Evolutionary conservation across 1,140 invertebrate genomes (phyloP).

Genomic region (Pogonognathellus flavescens): DNA sequence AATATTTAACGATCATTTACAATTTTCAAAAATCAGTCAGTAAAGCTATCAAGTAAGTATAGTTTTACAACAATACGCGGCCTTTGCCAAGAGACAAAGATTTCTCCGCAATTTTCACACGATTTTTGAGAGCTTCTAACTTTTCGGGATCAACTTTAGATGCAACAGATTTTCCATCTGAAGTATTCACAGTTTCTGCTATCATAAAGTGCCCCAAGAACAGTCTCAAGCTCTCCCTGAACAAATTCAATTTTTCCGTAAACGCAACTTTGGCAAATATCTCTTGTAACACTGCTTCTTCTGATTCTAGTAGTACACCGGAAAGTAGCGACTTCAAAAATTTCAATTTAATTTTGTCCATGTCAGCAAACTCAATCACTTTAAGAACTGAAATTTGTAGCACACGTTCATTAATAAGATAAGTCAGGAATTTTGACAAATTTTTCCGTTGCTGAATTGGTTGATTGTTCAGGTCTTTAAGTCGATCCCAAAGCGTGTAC

Average conservation of each 20-base stretch:
- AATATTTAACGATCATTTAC: too few relatives aligned
- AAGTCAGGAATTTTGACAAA: conserved; percentile 83
- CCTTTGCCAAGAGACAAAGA: conserved; percentile 57
- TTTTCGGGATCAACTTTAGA: conserved; percentile 18
- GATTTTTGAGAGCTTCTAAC: conserved; percentile 40
- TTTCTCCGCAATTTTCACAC: conserved; percentile 65
- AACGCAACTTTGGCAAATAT: conserved; percentile 79
- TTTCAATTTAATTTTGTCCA: conserved; percentile 79
- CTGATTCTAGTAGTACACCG: conserved; percentile 77
- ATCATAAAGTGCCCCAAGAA: conserved; percentile 86
- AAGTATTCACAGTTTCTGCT: conserved; percentile 68
- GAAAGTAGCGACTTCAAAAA: conserved; percentile 81
- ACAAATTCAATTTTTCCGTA: conserved; percentile 78
- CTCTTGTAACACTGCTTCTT: conserved; percentile 74
- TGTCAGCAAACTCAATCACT: conserved; percentile 85
- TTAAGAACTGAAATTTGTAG: conserved; percentile 89
- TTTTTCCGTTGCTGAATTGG: conserved; percentile 79
- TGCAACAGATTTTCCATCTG: conserved; percentile 8
- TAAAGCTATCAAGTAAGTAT: too few relatives aligned
- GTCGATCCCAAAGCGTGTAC: conserved; percentile 91
- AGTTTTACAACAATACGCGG: conserved; percentile 48
- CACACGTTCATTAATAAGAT: conserved; percentile 84
- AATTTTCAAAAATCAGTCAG: too few relatives aligned
- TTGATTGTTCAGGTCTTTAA: conserved; percentile 82
- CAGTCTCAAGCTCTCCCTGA: conserved; percentile 81